Conservation (phyloP, 1,140 invertebrate species). For the Bombus polaris region DNA sequence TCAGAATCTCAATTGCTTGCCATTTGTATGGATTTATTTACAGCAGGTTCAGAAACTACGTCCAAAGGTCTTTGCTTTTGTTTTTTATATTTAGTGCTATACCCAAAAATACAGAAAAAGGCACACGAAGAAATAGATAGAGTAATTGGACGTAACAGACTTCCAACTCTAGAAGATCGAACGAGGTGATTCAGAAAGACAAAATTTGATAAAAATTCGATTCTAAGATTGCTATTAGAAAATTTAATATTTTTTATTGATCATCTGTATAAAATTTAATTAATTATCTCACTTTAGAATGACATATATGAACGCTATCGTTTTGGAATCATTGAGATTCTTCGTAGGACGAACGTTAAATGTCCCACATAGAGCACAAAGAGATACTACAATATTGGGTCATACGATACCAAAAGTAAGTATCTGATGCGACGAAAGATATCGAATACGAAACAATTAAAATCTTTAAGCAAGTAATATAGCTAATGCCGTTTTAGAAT, state of each 20-base stretch:
- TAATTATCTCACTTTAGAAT: conserved; percentile 82
- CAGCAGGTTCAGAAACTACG: conserved; percentile 93
- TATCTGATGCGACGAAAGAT: background rate
- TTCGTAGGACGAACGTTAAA: conserved; percentile 91
- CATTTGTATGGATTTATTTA: conserved; percentile 91
- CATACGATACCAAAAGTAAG: conserved; percentile 90
- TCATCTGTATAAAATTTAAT: background rate
- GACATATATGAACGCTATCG: conserved; percentile 91
- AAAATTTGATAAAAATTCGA: background rate
- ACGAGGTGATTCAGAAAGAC: conserved; percentile 81
- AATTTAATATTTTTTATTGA: background rate
- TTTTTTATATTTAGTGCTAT: conserved; percentile 89
- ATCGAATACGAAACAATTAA: background rate
- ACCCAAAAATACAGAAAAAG: conserved; percentile 90
- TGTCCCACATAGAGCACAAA: conserved; percentile 89
- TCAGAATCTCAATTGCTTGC: conserved; percentile 88
- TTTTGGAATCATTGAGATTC: conserved; percentile 89
- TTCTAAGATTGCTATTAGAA: background rate
- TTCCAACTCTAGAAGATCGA: conserved; percentile 88
- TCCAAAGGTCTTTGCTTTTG: conserved; percentile 90
- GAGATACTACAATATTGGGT: conserved; percentile 87
- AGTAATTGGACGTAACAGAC: conserved; percentile 87
- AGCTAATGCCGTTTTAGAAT: conserved; percentile 83
- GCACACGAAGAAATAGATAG: conserved; percentile 91
- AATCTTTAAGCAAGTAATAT: background rate